Base-by-base conservation (phyloP, 1,140 invertebrate species). In the Zaprionus ornatus region DNA sequence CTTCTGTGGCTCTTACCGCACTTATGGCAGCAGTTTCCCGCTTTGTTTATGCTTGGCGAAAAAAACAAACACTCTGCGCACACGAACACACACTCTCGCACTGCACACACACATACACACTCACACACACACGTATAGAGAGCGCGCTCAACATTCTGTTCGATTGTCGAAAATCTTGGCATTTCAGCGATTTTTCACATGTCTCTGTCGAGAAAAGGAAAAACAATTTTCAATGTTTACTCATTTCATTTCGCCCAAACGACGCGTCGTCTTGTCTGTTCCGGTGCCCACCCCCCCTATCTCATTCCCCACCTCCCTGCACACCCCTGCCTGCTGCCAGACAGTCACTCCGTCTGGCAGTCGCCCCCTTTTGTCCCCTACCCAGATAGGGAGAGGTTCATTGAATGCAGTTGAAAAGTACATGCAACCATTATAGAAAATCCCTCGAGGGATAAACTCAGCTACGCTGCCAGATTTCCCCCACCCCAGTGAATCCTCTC, bases 11-110 rank as follows among this genome's bases (percentile, higher is more conserved):
- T 77, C 69, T 77, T 72, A 66, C 57, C 74, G 69, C 69, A 77
- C 74, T 77, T 76, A 76, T 71, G 68, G 29, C 73, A 59, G 67
- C 73, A 64, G 55, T 55, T 37, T 19, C 29, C 21, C 42, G 56
- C 63, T 57, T 70, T 75, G 73, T 75, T 75, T 75, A 75, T 64
- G 56, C 73, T 79, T 84, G 84, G 80, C 84, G 71, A 78, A 88
- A 77, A 75, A 48, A 52, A 73, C 54, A 71, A 73, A 73, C 70
- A 73, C 62, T 62, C 48, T 64, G 25, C 40, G 60, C 55, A 63
- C 48, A 55, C 10, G 27, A 23, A 35, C 59, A 35, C 52, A 59
- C 61, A 52, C 45, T 12, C 45, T 29, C 40, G 40, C 62, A 42
- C 52, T 59, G 21, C 56, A 62, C 48, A 72, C 61, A 65, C 17